phyloP scores from a whole-genome alignment of 1,140 invertebrate species.

The Carcinoscorpius rotundicauda region DNA sequence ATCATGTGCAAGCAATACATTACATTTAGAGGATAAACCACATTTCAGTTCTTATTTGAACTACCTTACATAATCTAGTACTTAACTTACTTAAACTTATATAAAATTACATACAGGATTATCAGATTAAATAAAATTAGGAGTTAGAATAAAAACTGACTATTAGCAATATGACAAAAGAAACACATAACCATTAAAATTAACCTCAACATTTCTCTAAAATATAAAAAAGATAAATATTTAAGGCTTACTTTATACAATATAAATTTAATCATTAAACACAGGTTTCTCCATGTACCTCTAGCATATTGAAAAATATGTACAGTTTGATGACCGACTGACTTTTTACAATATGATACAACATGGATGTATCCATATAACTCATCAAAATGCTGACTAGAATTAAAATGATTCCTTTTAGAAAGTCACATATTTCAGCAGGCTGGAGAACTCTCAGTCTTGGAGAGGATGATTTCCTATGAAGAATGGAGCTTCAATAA shows the following conservation, averaged over 20 bases:
- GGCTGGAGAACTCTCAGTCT: conserved; percentile 49
- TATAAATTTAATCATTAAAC: conserved; percentile 1
- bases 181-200: background rate
- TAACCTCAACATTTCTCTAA: background rate
- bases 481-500: no score
- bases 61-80: no score
- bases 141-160: background rate
- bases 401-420: conserved; percentile 83
- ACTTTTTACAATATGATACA: conserved; percentile 97
- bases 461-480: no score
- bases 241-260: background rate
- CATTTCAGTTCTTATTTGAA: no score
- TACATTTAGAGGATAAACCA: no score
- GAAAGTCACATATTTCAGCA: conserved; percentile 89
- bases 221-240: background rate
- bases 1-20: no score
- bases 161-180: background rate
- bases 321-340: conserved; percentile 99
- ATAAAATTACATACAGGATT: no score
- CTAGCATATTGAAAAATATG: conserved; percentile 99
- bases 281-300: conserved; percentile 45
- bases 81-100: no score
- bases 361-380: conserved; percentile 91
- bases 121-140: no score
- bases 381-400: conserved; percentile 70